Base-by-base conservation (phyloP, 2,888 invertebrate genomes). In the Ectropis crepuscularia region DNA sequence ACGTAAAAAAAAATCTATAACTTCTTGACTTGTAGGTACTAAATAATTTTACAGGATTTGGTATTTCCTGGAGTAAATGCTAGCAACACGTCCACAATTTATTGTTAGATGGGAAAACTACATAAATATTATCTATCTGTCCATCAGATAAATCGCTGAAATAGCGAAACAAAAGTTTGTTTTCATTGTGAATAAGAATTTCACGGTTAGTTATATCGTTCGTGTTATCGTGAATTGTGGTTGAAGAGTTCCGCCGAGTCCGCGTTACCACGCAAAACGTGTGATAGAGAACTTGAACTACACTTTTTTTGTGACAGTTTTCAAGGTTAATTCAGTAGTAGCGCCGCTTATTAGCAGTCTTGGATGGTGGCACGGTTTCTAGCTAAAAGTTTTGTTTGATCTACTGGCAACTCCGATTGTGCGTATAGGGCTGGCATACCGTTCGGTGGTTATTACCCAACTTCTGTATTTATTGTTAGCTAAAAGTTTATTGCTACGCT, bases 361-460 rank as follows among this genome's bases (percentile, higher is more conserved):
- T 28, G 16, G 16, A 28, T 28, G 4, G 16, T 28, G 16, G 16
- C 16, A 28, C 16, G 16, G 16, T 2, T 28, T 28, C 16, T 11
- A 57, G 37, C 49, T 42, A 58, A 61, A 75, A 77, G 74, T 78
- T 78, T 62, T 67, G 75, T 78, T 75, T 74, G 78, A 78, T 75
- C 73, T 68, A 69, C 65, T 54, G 53, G 62, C 43, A 68, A 68
- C 72, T 65, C 66, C 71, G 68, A 72, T 72, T 62, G 64, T 62
- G 71, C 65, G 58, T 51, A 36, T 76, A 77, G 73, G 74, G 77
- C 43, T 67, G 63, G 39, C 58, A 53, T 9, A n/a, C 12, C 45
- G 45, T 50, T 54, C n/a, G 16, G 50, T 38, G 41, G 39, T 49
- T 61, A 55, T 61, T 55, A 49, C 9, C 8, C 42, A 53, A 47